Base-by-base conservation (phyloP, 35 echinoderm and acorn worm species). In the Lytechinus pictus region DNA sequence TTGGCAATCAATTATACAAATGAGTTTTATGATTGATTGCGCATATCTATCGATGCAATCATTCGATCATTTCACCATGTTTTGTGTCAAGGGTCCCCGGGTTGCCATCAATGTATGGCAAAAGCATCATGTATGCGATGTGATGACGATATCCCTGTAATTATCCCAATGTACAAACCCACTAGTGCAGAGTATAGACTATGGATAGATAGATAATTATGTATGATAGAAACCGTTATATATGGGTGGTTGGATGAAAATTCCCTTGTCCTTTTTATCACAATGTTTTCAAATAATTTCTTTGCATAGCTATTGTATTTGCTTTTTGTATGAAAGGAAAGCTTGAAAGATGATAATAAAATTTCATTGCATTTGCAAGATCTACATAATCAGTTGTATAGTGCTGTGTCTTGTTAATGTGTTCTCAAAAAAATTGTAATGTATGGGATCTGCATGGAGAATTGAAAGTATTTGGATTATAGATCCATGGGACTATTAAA, bases 341-440 rank as follows among this genome's bases (percentile, higher is more conserved):
- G 52, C 29, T 52, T 52, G 88, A 44, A 90, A 21, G 52, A 90
- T 53, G 87, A 89, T 52, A 90, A 90, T 90, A 90, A 90, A 79
- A 90, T 90, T 90, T 90, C 29, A 90, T 9, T 90, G 88, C 88
- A 90, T 90, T 90, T 90, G 88, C 29, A 90, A 90, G 28, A 90
- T 90, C 28, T 90, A 54, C 29, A 52, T 44, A 10, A 90, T 21
- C 33, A 8, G 52, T 90, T n/a, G 29, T 90, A 44, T 44, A 44
- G 27, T 90, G 88, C 8, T 28, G 27, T 90, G 28, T 90, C 66
- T n/a, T 24, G 21, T 79, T 79, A 24, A 24, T 79, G 66, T 79
- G 6, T 12, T 60, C 9, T 12, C 16, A 16, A 60, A 9, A 16
- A 60, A 9, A 58, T 58, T 9, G 9, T 58, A 58, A 9, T 13